Evolutionary conservation across 2,113 vertebrate species (phyloP), one percentile per base, ranked within the genome.

Genomic region (Lampris incognitus): DNA sequence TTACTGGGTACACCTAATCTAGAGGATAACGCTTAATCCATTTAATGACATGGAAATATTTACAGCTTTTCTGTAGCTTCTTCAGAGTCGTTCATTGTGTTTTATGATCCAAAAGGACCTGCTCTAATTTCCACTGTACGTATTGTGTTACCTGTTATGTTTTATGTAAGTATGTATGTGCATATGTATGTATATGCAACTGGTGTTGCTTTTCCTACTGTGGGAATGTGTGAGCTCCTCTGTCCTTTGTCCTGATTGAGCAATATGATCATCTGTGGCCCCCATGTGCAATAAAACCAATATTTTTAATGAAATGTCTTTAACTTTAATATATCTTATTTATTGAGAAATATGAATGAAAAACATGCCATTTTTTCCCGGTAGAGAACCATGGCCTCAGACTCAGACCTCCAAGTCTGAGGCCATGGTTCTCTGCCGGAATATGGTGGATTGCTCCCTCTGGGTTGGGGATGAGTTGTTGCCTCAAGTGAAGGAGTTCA

Each of bases 281-380:
- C 86, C 72, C 6, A 60, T 84, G 84, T 86, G 74, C 79, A 84
- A 88, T 83, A 81, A 65, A 74, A 72, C 63, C 60, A 44, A 24
- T 61, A 56, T 65, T 89, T 91, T 59, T 76, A 46, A 87, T 49
- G 70, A 37, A 81, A 82, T 59, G 72, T 50, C 66, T 40, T 66
- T 78, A 61, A 74, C 44, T 52, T 56, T 69, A 86, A 80, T 64
- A 74, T 86, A 71, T 88, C 24, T 24, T 24, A 90, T 88, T 89
- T 92, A 90, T 90, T 86, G 46, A 89, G 82, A 89, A 84, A 86
- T 24, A 24, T 24, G 24, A 24, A 24, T 24, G 24, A 24, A 24
- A 24, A 24, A 24, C 24, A 24, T 24, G 24, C 24, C 24, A 24
- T 24, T 24, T 24, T 24, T 24, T 24, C 24, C 24, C 24, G 24